Conservation (phyloP, 1,140 invertebrate species). For the Drosophila mayri region DNA sequence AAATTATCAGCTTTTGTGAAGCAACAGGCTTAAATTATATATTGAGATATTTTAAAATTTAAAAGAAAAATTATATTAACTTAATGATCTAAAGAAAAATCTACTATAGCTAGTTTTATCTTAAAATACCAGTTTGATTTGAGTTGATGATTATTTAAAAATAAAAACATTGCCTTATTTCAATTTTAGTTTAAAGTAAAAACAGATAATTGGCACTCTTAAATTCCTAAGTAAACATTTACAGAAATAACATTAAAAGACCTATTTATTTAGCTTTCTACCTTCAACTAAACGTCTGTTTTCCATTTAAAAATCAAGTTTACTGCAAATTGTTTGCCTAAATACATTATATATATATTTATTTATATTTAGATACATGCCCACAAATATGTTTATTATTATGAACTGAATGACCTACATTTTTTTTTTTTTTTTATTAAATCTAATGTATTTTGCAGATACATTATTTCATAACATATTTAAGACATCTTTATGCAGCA, state of each 20-base stretch:
- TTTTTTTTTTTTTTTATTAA: conserved; percentile 29
- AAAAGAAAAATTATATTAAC: background rate
- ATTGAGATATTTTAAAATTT: background rate
- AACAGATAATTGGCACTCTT: too few relatives aligned
- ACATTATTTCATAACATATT: conserved; percentile 15
- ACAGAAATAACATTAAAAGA: too few relatives aligned
- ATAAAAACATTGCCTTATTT: too few relatives aligned
- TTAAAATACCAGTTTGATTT: too few relatives aligned
- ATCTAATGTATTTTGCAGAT: conserved; percentile 45
- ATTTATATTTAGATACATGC: conserved; percentile 10
- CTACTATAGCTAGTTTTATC: background rate
- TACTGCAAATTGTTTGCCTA: background rate
- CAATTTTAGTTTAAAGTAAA: too few relatives aligned
- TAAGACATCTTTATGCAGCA: conserved; percentile 36
- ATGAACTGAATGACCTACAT: conserved; percentile 67
- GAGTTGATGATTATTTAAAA: too few relatives aligned
- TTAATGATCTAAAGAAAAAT: background rate
- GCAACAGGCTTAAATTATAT: conserved; percentile 6
- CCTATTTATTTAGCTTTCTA: too few relatives aligned
- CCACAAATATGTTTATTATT: conserved; percentile 58
- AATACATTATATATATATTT: too few relatives aligned
- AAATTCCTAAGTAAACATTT: too few relatives aligned
- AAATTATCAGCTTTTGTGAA: background rate
- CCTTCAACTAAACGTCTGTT: too few relatives aligned
- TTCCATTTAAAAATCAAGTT: too few relatives aligned